Percentiles rank a stretch among this genome's conserved stretches.
Evolutionary conservation across 1,140 invertebrate genomes (phyloP).

Genomic region (Bombus ignitus): DNA sequence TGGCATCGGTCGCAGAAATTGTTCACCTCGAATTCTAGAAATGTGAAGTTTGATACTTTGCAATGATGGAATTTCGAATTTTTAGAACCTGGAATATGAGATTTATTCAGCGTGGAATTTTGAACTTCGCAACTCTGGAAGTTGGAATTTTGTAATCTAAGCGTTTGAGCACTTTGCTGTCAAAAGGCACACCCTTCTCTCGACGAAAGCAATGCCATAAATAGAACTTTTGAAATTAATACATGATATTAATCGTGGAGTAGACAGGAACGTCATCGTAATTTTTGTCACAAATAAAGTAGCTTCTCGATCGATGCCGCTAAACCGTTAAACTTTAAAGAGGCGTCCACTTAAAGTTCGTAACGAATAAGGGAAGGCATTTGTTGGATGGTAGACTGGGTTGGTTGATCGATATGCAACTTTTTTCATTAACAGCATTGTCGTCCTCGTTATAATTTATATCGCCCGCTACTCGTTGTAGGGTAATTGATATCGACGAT

Average conservation of each 20-base stretch:
- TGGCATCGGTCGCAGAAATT: background rate
- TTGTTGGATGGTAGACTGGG: background rate
- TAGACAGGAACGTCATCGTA: background rate
- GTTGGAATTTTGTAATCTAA: background rate
- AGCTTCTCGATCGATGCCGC: background rate
- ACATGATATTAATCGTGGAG: background rate
- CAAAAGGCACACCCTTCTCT: background rate
- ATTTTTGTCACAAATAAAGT: background rate
- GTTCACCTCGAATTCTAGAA: no score
- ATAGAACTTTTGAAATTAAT: background rate
- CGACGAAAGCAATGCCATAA: background rate
- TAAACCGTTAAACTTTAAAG: background rate
- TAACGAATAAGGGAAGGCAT: background rate
- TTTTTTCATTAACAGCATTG: conserved; percentile 28
- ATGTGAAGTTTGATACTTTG: background rate
- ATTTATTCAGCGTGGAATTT: background rate
- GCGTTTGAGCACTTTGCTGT: background rate
- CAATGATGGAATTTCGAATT: background rate
- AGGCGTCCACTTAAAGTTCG: background rate
- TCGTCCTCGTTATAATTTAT: conserved; percentile 14
- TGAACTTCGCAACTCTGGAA: background rate
- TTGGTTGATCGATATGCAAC: conserved; percentile 11
- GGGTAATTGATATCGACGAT: background rate
- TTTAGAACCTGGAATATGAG: background rate
- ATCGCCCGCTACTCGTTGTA: background rate